Percentiles rank a stretch among this genome's conserved stretches.
Evolutionary conservation across 2,797 vertebrate genomes (phyloP).

Genomic region (Acanthurus lineatus): DNA sequence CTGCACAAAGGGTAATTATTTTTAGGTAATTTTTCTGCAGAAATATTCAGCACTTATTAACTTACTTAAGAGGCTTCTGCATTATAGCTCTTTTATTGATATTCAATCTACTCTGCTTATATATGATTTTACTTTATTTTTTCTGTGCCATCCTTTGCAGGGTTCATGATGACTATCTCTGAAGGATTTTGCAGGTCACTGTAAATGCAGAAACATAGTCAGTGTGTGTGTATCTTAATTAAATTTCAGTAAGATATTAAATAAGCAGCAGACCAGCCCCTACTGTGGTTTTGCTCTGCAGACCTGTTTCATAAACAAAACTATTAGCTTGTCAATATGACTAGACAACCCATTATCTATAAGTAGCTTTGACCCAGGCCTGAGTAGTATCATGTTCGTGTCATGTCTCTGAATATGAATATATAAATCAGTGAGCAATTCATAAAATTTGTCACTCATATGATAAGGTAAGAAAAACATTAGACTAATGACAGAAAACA

Average conservation of each 20-base stretch:
- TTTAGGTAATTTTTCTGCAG: slow-evolving; percentile 5
- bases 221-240: slow-evolving; percentile 29
- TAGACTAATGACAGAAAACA: not conserved
- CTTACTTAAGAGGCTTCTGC: not conserved
- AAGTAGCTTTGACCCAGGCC: not conserved
- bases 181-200: slow-evolving; percentile 9
- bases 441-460: not conserved
- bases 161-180: slow-evolving; percentile 3
- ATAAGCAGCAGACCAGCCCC: slow-evolving; percentile 30
- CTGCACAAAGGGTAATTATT: not conserved
- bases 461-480: not conserved
- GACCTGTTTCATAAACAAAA: not conserved
- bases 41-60: not conserved
- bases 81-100: not conserved
- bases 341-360: not conserved
- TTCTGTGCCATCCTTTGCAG: slow-evolving; percentile 9
- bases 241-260: slow-evolving; percentile 42
- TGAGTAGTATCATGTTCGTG: not conserved
- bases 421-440: not conserved
- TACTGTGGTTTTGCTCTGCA: slow-evolving; percentile 3
- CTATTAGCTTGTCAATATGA: not conserved
- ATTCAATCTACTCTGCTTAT: not conserved
- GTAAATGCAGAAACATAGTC: not conserved
- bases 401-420: not conserved
- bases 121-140: not conserved